A percentile compares a stretch with the other conserved stretches of the same genome.
Evolutionary conservation across 2,797 vertebrate species (phyloP).

Genomic region (Coluber constrictor): DNA sequence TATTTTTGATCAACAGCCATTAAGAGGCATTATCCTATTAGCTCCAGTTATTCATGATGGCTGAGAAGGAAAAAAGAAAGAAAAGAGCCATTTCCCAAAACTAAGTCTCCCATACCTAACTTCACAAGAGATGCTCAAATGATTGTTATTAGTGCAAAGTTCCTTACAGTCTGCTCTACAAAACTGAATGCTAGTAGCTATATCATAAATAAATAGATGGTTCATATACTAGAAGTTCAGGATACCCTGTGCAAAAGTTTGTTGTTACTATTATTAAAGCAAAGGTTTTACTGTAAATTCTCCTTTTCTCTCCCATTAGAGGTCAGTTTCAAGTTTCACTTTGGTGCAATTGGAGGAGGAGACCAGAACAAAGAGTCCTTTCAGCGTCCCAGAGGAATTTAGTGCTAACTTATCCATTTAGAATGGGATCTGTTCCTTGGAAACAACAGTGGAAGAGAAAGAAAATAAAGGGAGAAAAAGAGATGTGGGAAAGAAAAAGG

Average conservation of each 20-base stretch:
- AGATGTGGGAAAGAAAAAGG: background rate
- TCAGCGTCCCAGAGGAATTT: conserved; percentile 10
- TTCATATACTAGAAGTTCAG: conserved; percentile 41
- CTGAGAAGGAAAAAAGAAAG: too few species aligned
- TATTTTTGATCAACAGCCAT: background rate
- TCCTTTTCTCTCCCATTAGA: conserved; percentile 32
- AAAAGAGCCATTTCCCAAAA: background rate
- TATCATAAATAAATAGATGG: conserved; percentile 47
- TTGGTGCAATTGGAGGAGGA: conserved; percentile 51
- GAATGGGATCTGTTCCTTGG: conserved; percentile 34
- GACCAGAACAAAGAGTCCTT: conserved; percentile 17
- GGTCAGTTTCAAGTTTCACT: conserved; percentile 57
- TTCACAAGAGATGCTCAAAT: conserved; percentile 3
- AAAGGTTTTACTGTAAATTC: conserved; percentile 43
- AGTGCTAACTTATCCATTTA: conserved; percentile 17
- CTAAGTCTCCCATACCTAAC: background rate
- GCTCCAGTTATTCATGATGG: background rate
- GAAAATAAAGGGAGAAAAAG: background rate
- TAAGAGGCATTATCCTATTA: background rate
- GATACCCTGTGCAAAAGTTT: background rate
- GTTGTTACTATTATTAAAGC: background rate
- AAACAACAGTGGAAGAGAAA: background rate
- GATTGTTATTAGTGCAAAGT: conserved; percentile 19
- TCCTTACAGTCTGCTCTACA: background rate
- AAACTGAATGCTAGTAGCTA: conserved; percentile 33